Evolutionary conservation across 1,140 invertebrate species (phyloP), one percentile per base, ranked within the genome.

Genomic region (Drosophila bipectinata): DNA sequence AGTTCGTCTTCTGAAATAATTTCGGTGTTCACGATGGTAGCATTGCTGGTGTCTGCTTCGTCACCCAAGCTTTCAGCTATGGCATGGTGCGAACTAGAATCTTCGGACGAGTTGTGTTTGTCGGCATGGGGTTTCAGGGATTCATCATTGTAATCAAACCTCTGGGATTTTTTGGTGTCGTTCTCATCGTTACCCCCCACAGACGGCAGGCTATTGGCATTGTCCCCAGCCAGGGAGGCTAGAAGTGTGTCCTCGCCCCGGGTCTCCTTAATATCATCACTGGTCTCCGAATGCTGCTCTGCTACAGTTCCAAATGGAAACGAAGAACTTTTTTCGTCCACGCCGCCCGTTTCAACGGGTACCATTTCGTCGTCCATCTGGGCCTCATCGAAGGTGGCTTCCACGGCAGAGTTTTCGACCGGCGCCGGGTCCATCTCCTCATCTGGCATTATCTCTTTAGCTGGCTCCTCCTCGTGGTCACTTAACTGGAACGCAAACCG

Each of bases 1-100:
- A 95, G 74, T 78, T 95, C 94, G 79, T 95, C 95, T 90, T 95
- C 95, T 9, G 94, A 94, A 51, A 95, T 94, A 73, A 94, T 94
- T 92, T 95, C 95, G 4, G 94, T 94, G 88, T 95, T 94, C 14
- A 94, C 93, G 73, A 95, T 87, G 52, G 83, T 90, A 24, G 74
- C 88, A 79, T 91, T 79, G 59, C 88, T 91, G 14, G 77, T 74
- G 52, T 85, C 84, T 44, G 66, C 69, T 54, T 82, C 79, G 72
- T 71, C 77, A 26, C 72, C 77, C 26, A 85, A 53, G 55, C 75
- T 85, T 54, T 79, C 84, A 7, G 72, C 90, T 44, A 85, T 89
- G 44, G 66, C 81, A 62, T 77, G 77, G 34, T 90, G 73, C 26
- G 72, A 88, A 45, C 71, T 59, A 2, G 76, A 89, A 54, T 84